phyloP scores from a whole-genome alignment of 2,113 vertebrate species.

The Cyanoramphus novaezelandiae region DNA sequence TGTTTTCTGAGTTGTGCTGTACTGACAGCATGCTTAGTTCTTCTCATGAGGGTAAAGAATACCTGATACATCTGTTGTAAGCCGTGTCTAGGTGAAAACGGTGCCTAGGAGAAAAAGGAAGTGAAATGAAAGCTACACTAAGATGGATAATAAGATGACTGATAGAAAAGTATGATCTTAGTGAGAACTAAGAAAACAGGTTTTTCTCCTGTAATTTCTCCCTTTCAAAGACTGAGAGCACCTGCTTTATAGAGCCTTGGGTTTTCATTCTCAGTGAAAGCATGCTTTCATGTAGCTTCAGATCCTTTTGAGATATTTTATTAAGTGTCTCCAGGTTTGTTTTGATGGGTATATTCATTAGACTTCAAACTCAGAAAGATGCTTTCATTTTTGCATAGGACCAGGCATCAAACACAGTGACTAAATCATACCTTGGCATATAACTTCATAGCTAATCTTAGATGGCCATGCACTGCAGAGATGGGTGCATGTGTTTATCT shows the following conservation, averaged over 20 bases:
- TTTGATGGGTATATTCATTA: background rate
- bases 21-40: background rate
- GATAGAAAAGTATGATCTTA: background rate
- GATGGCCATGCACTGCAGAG: background rate
- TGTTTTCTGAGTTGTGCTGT: background rate
- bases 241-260: background rate
- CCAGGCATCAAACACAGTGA: background rate
- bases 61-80: background rate
- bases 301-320: background rate
- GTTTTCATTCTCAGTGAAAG: slow-evolving; percentile 45
- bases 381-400: background rate
- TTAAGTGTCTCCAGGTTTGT: background rate
- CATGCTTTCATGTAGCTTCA: slow-evolving; percentile 35
- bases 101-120: background rate
- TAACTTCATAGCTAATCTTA: background rate
- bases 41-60: background rate
- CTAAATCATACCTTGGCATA: background rate
- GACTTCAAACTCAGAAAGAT: background rate
- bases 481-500: background rate
- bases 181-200: background rate
- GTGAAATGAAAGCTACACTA: background rate
- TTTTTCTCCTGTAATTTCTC: background rate
- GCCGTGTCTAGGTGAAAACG: background rate
- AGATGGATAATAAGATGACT: background rate
- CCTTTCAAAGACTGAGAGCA: background rate